Evolutionary conservation across 2,113 vertebrate genomes (phyloP).

Genomic region (Dinomys branickii): DNA sequence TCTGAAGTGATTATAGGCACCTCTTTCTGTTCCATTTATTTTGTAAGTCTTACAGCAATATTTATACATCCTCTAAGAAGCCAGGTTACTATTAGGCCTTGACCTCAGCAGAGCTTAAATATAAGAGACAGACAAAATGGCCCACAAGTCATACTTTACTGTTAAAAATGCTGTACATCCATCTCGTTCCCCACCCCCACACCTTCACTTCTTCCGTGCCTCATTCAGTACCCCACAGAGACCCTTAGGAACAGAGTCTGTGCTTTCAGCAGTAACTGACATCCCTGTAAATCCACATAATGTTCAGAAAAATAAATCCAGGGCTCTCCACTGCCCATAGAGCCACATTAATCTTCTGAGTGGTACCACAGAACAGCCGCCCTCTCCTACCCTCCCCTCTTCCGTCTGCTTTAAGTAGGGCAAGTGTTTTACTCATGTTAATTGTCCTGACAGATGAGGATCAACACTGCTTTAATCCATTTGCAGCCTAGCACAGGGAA

Average conservation of each 20-base stretch:
- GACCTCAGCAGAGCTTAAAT: conserved; percentile 68
- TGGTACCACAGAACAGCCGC: conserved; percentile 59
- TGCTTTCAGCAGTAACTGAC: conserved; percentile 79
- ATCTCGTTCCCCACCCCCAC: conserved; percentile 39
- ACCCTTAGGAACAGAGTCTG: conserved; percentile 54
- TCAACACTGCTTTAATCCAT: conserved; percentile 82
- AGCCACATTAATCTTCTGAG: conserved; percentile 82
- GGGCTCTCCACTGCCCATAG: conserved; percentile 65
- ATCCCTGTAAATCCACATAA: conserved; percentile 82
- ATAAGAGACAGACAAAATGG: conserved; percentile 1
- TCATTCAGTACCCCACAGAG: conserved; percentile 69
- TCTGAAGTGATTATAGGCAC: background rate
- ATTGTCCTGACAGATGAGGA: conserved; percentile 83
- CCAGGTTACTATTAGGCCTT: conserved; percentile 61
- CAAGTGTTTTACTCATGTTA: conserved; percentile 84
- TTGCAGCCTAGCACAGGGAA: conserved; percentile 75
- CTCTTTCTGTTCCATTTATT: conserved; percentile 61
- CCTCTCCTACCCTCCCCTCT: conserved; percentile 50
- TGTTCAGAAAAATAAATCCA: conserved; percentile 84
- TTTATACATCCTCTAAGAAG: conserved; percentile 64
- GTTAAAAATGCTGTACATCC: conserved; percentile 31
- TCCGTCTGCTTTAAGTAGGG: conserved; percentile 84
- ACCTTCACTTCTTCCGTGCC: conserved; percentile 24
- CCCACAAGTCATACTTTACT: conserved; percentile 52
- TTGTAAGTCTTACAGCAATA: conserved; percentile 46